Base-by-base conservation (phyloP, 2,888 invertebrate genomes). In the Caenorhabditis macrosperma region DNA sequence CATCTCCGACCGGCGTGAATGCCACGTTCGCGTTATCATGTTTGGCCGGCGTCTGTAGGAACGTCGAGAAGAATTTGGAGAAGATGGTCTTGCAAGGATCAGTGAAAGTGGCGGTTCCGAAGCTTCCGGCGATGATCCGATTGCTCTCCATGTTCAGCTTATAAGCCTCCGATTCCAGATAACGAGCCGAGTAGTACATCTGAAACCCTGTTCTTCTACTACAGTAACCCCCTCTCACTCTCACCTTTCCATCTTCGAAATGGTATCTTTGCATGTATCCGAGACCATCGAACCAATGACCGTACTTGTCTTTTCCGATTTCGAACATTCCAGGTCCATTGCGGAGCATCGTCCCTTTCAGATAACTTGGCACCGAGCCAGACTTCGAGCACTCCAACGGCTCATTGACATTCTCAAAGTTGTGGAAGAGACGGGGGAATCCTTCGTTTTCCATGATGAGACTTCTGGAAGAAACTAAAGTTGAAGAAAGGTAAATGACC, bases 11-110 rank as follows among this genome's bases (percentile, higher is more conserved):
- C 1, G 72, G 69, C 0, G 69, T 44, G 44, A 97, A 92, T 0
- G 95, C 95, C 87, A 97, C 95, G 94, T 95, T 94, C 0, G 95
- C 94, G 90, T 96, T 97, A 90, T 97, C 97, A 0, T 95, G 91
- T 1, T 93, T 66, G 9, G 85, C 78, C 1, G 74, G 74, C 5
- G 80, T 74, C 28, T 80, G 78, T 60, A 72, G 33, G 20, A 91
- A 90, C 61, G 82, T 86, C 22, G 88, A 87, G 74, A 88, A 86
- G 78, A 89, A 88, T 74, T 90, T 89, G 63, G 59, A 78, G 83
- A 93, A 92, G 30, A 93, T 86, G 88, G 89, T 88, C 91, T 91
- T 69, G 88, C 93, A 93, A 0, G 95, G 95, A 91, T 96, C 95
- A 0, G 95, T 94, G 1, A 94, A 93, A 0, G 94, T 93, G 66